Base-by-base conservation (phyloP, 2,888 invertebrate genomes). In the Dryadula phaetusa region DNA sequence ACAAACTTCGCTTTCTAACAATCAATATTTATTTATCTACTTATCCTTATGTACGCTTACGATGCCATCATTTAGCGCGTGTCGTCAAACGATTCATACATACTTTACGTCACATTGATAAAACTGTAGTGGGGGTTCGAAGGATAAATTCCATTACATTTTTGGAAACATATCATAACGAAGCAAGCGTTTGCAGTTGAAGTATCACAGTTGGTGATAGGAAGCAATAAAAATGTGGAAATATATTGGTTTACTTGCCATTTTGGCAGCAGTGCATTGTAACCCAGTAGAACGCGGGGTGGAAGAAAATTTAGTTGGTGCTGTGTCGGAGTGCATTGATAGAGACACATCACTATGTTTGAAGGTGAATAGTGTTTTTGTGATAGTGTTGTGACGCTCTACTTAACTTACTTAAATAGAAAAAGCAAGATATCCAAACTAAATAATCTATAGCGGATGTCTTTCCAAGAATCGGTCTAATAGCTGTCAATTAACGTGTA, bases 341-440 rank as follows among this genome's bases (percentile, higher is more conserved):
- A 93, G 88, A 76, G 94, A 94, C 78, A 89, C 95, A 28, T 85
- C 93, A 25, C 82, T 94, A 79, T 95, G 95, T 81, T 82, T 95
- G 65, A 95, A 95, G 93, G 95, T 95, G 91, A 90, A 72, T 80
- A 77, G 81, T 84, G 83, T 76, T 62, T 56, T 42, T 53, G 71
- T 62, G 49, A 63, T 37, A 70, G 79, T 84, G 81, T 77, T 79
- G 81, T 80, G 78, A 64, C 18, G 28, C 28, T 25, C 32, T 44
- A 60, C 7, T 44, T 28, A 16, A 12, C 32, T 3, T 46, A 44
- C 12, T 16, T 2, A 12, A 40, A 10, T n/a, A n/a, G 22, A 22
- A 40, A 22, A 40, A 5, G 20, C 8, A 3, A 54, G 14, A 53
- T 37, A 12, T 40, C 10, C 4, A 4, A 14, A 14, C 1, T 53